Evolutionary conservation across 2,113 vertebrate genomes (phyloP).

Genomic region (Heptranchias perlo): DNA sequence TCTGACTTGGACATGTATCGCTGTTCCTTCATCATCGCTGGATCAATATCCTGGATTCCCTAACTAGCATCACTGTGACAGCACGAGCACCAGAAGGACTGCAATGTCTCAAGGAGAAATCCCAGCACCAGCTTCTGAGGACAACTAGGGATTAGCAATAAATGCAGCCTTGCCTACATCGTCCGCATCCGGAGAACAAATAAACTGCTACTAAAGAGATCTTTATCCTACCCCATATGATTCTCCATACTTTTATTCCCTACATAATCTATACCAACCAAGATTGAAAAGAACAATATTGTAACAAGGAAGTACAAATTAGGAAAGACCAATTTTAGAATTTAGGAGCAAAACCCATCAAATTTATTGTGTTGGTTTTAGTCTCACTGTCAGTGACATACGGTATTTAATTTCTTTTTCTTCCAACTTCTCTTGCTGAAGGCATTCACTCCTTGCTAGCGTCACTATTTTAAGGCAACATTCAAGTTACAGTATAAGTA

Average conservation of each 20-base stretch:
- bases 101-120: background rate
- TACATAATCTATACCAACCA: background rate
- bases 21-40: too few species aligned
- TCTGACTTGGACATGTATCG: too few species aligned
- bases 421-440: background rate
- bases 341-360: background rate
- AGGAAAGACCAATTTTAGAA: background rate
- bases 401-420: background rate
- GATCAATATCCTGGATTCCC: too few species aligned
- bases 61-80: too few species aligned
- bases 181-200: background rate
- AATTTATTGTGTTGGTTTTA: background rate
- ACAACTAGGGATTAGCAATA: background rate
- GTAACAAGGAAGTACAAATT: background rate
- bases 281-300: background rate
- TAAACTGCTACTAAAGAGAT: background rate
- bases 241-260: background rate
- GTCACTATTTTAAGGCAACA: too few species aligned
- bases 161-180: background rate
- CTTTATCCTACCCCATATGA: background rate
- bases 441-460: background rate
- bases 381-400: background rate
- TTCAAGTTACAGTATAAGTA: too few species aligned
- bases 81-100: background rate
- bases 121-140: background rate